Conservation (phyloP, 2,113 vertebrate species). For the Progne subis region DNA sequence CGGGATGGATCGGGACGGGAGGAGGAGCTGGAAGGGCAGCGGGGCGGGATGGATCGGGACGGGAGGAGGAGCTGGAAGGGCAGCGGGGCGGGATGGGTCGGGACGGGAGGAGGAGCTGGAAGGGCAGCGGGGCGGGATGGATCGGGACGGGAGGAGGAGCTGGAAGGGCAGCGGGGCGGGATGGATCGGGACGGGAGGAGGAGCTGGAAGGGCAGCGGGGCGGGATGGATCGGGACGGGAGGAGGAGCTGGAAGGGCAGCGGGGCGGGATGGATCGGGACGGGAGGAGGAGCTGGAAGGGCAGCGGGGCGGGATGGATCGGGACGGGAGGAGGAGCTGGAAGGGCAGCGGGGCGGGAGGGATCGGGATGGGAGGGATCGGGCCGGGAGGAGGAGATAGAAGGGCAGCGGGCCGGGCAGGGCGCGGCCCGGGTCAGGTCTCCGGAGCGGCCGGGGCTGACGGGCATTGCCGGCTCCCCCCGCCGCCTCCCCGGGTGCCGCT, state of each 20-base stretch:
- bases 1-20: background rate
- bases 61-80: background rate
- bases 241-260: background rate
- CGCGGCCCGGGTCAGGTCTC: no score
- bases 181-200: no score
- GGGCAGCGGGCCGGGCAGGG: no score
- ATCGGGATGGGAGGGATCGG: no score
- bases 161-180: no score
- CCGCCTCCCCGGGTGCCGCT: background rate
- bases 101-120: background rate
- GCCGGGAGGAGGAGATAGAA: background rate
- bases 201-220: no score
- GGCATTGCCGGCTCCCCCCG: accelerated
- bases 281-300: background rate
- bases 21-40: background rate
- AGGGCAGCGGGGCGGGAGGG: no score
- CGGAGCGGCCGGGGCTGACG: accelerated
- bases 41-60: background rate
- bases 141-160: background rate
- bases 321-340: no score
- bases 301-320: no score
- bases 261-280: no score
- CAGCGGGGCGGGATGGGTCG: background rate
- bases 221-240: no score
- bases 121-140: background rate